Evolutionary conservation across 2,797 vertebrate species (phyloP).

Genomic region (Tapirus indicus): DNA sequence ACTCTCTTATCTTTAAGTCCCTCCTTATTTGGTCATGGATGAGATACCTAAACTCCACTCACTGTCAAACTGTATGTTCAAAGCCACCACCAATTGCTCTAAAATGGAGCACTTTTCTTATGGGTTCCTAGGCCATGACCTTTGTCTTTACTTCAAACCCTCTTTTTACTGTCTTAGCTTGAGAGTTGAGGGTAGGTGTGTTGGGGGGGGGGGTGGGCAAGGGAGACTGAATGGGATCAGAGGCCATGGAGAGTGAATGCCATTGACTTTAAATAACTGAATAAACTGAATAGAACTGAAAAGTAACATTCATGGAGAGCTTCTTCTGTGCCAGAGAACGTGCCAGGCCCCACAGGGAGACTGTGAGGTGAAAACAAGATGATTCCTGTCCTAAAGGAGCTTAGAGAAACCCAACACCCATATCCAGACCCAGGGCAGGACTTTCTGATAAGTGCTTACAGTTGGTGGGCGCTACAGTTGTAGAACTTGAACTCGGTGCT

Average conservation of each 20-base stretch:
- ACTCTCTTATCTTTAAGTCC: not conserved
- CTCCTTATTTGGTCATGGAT: not conserved
- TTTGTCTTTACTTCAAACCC: not conserved
- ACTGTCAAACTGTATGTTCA: not conserved
- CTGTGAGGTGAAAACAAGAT: not conserved
- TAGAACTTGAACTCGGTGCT: conserved; percentile 99
- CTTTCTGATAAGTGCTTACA: conserved; percentile 91
- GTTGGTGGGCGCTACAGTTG: conserved; percentile 99
- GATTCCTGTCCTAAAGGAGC: not conserved
- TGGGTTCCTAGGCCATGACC: not conserved
- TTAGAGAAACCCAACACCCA: not conserved
- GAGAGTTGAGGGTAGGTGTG: not conserved
- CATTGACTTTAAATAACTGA: not conserved
- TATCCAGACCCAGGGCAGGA: not conserved
- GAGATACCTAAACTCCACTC: not conserved
- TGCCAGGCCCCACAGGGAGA: not conserved
- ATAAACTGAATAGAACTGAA: not conserved
- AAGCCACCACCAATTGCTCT: not conserved
- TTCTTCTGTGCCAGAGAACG: not conserved
- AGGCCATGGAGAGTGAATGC: not conserved
- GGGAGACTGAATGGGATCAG: not conserved
- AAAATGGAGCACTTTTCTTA: not conserved
- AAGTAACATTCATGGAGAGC: not conserved
- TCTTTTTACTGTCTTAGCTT: not conserved
- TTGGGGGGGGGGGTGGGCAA: not conserved